A percentile compares a stretch with the other conserved stretches of the same genome.
phyloP scores from a whole-genome alignment of 2,797 vertebrate genomes.

The Gadopsis bispinosus region DNA sequence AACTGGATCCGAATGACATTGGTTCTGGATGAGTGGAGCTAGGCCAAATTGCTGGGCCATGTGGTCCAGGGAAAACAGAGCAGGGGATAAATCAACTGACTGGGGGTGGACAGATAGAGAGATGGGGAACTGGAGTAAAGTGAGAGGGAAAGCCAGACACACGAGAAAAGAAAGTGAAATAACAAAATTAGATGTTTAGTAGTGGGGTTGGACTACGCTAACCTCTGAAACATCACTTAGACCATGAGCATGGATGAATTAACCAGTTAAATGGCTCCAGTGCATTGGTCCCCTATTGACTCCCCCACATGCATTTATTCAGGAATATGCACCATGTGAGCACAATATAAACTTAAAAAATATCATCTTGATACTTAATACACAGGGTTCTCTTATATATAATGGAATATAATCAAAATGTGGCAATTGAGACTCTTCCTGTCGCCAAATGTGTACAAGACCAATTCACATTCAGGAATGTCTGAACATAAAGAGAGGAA shows the following conservation, averaged over 20 bases:
- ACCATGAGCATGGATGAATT: background rate
- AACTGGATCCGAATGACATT: slow-evolving; percentile 92
- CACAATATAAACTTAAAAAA: background rate
- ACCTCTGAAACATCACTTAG: slow-evolving; percentile 4
- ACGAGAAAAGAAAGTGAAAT: slow-evolving; percentile 12
- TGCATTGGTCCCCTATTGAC: background rate
- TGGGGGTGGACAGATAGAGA: slow-evolving; percentile 42
- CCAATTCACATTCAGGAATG: slow-evolving; percentile 48
- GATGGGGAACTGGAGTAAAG: slow-evolving; percentile 21
- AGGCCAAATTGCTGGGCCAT: slow-evolving; percentile 89
- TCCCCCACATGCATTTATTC: background rate
- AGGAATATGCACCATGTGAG: background rate
- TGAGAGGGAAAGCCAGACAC: slow-evolving; percentile 19
- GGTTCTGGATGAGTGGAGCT: slow-evolving; percentile 91
- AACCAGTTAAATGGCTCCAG: background rate
- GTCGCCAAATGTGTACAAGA: background rate
- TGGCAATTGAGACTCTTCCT: background rate
- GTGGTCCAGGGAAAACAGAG: slow-evolving; percentile 94
- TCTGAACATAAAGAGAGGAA: slow-evolving; percentile 40
- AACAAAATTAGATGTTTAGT: slow-evolving; percentile 5
- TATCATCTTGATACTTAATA: background rate
- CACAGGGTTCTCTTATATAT: too few species aligned
- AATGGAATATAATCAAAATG: background rate
- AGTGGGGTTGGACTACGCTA: background rate
- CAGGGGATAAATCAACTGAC: slow-evolving; percentile 91